Evolutionary conservation across 2,113 vertebrate species (phyloP), one percentile per base, ranked within the genome.

Genomic region (Aegypius monachus): DNA sequence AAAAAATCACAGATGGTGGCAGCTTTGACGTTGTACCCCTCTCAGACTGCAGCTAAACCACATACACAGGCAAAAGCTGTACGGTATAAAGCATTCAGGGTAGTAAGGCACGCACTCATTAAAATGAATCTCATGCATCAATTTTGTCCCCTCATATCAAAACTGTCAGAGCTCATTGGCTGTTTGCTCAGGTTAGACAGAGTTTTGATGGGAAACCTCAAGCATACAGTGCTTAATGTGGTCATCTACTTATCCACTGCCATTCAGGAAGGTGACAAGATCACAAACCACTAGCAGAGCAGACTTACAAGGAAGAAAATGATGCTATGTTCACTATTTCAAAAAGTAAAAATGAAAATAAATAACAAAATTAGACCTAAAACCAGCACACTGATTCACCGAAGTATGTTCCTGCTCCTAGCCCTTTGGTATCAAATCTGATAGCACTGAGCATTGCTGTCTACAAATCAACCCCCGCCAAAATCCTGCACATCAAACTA

Each of bases 111-210:
- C 4, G 2, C 10, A 7, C 62, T 95, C 75, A 92, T 96, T 95
- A 93, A 82, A 95, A 95, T 79, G 58, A 92, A 87, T 65, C 72
- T 87, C 48, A 31, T 90, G 59, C 86, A 85, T 94, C 79, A 75
- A 2, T 90, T 95, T 82, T 67, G 88, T 68, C 36, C 45, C 63
- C 32, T 86, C 71, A 21, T 59, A 96, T 84, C 88, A 93, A 82
- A 91, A 71, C 80, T 88, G 90, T 96, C 96, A 96, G 82, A 93
- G 81, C 66, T 97, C 72, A 50, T 56, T 55, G 83, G 40, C 36
- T 67, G 83, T 94, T 92, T 89, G 74, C 81, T 94, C 63, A 55
- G 40, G 50, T 94, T 67, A 73, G 68, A 77, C 50, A 45, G 59
- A 53, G 50, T 67, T 93, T 71, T 77, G 78, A 92, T 92, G 56